These are phyloP conservation scores for Rhinophrynus dorsalis DNA, from an alignment of 2,797 vertebrate species.

Conservation along the genomic window DNA sequence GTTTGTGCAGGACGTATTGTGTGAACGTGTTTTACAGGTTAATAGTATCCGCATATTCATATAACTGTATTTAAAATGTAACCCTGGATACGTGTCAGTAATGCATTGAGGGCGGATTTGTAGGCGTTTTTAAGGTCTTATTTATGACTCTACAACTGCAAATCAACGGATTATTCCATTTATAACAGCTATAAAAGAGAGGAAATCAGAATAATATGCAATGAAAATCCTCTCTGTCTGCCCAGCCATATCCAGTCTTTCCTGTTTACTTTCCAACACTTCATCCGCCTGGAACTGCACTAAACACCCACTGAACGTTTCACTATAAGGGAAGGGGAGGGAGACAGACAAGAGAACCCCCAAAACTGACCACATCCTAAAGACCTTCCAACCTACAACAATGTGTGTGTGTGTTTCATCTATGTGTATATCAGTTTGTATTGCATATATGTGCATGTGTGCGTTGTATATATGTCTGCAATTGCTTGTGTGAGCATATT, in stretches of 20 bases:
- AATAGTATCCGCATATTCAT: too few species aligned
- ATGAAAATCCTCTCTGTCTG: conserved; percentile 68
- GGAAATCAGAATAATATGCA: conserved; percentile 80
- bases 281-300: conserved; percentile 52
- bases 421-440: background rate
- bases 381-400: background rate
- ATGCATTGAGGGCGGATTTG: too few species aligned
- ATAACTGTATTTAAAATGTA: too few species aligned
- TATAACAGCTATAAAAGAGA: conserved; percentile 64
- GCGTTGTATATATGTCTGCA: background rate
- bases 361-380: background rate
- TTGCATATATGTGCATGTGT: background rate
- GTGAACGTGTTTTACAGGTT: too few species aligned
- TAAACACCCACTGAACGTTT: background rate
- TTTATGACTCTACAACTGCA: too few species aligned
- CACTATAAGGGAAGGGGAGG: background rate
- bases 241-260: conserved; percentile 72
- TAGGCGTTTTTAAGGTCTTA: too few species aligned
- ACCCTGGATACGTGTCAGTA: too few species aligned
- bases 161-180: too few species aligned
- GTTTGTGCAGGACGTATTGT: too few species aligned
- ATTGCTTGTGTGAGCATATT: too few species aligned
- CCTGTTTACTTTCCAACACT: conserved; percentile 87
- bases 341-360: background rate
- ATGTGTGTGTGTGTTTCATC: background rate